Evolutionary conservation across 2,888 invertebrate genomes (phyloP), one percentile per base, ranked within the genome.

Genomic region (Antheraea assamensis): DNA sequence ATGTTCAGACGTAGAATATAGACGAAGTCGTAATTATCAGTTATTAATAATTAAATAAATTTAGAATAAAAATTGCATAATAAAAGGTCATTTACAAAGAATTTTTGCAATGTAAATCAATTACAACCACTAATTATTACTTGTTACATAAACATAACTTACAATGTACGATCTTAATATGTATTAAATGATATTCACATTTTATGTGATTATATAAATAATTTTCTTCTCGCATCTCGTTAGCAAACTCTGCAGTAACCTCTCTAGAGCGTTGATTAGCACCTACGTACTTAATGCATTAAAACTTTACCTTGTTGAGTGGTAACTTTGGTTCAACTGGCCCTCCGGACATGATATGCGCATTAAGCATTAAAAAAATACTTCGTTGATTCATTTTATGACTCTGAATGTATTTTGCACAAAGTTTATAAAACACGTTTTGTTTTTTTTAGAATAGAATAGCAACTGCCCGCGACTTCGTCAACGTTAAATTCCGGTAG

Each of bases 301-400:
- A 92, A 93, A 93, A 92, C 90, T 92, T 93, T 88, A 79, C 73
- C 77, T 76, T 76, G 74, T 78, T 82, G 81, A 88, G 85, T 85
- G 82, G 81, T 79, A 88, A 91, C 88, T 90, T 88, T 76, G 78
- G 79, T 83, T 81, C 85, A 80, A 74, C 78, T 74, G 85, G 83
- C 80, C 78, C 82, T 78, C 78, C 81, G 83, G 85, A 91, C 90
- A 91, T 75, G 90, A 86, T 82, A 88, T 88, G 85, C 85, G 85
- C 92, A 92, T 92, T 90, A 91, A 80, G 86, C 85, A 84, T 83
- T n/a, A n/a, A 90, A 90, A 91, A 90, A 90, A 87, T n/a, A n/a
- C 55, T 24, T 10, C n/a, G 1, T 13, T 58, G 10, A 58, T 58
- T 24, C 7, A 58, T 58, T 58, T n/a, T 58, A 58, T 58, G 58